Base-by-base conservation (phyloP, 2,888 invertebrate genomes). In the Diabrotica balteata region DNA sequence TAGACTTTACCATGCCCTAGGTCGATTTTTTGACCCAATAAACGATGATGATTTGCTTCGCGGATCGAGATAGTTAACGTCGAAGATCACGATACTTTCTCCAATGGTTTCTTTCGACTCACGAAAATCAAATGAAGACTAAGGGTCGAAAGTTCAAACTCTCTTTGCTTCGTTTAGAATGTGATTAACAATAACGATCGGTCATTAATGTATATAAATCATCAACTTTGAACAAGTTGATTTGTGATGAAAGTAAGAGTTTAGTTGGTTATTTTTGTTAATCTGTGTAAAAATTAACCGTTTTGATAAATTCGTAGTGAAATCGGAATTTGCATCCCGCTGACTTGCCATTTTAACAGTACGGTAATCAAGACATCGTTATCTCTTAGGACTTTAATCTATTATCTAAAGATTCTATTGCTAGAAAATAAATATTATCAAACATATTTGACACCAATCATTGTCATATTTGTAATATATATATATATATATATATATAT, bases 81-180 rank as follows among this genome's bases (percentile, higher is more conserved):
- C 22, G 63, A 63, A 63, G 51, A 63, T 63, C 63, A 63, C 57
- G 63, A 63, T 63, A 63, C 63, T 63, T 63, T 63, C 63, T 45
- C 55, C 55, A 8, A 17, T 57, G 51, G 57, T 63, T 63, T 63
- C 63, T 63, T 57, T 63, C 55, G 45, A 57, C 57, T 63, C 63
- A 63, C 63, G 57, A 63, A 63, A 63, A 63, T 63, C 50, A 57
- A 63, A 54, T 50, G 22, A 55, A 54, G 63, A 55, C 55, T 32
- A 49, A 57, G 63, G 63, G 63, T 63, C 63, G 63, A 63, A 63
- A 63, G 63, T 63, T 63, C 63, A 63, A 49, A 32, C 50, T 46
- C 63, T 63, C 55, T 45, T 54, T 54, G 42, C 54, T 54, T 32
- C 44, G 43, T 43, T 54, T 57, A 57, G 17, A 57, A 45, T 57